A percentile compares a stretch with the other conserved stretches of the same genome.
These are phyloP conservation scores for Channa maculata DNA, from an alignment of 2,113 vertebrate species.

Conservation along the genomic window DNA sequence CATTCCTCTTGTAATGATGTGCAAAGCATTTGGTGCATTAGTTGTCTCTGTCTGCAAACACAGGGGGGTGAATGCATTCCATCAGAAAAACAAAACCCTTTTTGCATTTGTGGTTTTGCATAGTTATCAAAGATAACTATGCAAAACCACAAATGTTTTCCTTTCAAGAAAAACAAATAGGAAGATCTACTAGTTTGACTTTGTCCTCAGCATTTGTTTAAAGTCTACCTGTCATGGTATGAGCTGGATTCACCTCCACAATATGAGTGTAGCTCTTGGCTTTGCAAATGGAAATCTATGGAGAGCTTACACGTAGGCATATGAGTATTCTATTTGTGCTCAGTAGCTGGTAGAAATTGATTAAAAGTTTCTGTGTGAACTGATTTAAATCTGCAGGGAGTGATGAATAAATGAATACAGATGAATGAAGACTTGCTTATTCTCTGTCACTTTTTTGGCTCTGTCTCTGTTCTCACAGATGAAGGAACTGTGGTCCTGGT, in stretches of 20 bases:
- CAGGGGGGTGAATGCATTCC: conserved; percentile 27
- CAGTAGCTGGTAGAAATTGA: conserved; percentile 25
- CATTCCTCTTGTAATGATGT: conserved; percentile 64
- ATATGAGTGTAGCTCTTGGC: conserved; percentile 15
- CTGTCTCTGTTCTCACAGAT: conserved; percentile 13
- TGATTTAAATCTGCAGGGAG: conserved; percentile 14
- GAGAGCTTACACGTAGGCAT: conserved; percentile 18
- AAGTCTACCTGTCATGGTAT: conserved; percentile 43
- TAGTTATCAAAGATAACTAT: not conserved
- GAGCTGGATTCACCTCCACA: conserved; percentile 19
- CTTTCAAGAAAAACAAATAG: conserved; percentile 44
- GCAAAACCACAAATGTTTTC: not conserved
- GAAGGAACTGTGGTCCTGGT: conserved; percentile 17
- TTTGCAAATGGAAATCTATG: conserved; percentile 21
- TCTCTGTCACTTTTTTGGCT: conserved; percentile 5
- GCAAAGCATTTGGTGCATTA: conserved; percentile 57
- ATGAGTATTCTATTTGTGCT: conserved; percentile 21
- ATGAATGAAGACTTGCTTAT: conserved; percentile 20
- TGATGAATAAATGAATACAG: conserved; percentile 31
- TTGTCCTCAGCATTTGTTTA: conserved; percentile 25
- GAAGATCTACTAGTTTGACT: conserved; percentile 29
- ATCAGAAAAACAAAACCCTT: conserved; percentile 47
- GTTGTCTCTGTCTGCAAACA: conserved; percentile 35
- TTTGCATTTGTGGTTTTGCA: conserved; percentile 48
- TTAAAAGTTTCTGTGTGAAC: conserved; percentile 48